Percentiles rank a stretch among this genome's conserved stretches.
These are phyloP conservation scores for Parnassius glacialis DNA, from an alignment of 2,888 invertebrate genomes.

Conservation along the genomic window DNA sequence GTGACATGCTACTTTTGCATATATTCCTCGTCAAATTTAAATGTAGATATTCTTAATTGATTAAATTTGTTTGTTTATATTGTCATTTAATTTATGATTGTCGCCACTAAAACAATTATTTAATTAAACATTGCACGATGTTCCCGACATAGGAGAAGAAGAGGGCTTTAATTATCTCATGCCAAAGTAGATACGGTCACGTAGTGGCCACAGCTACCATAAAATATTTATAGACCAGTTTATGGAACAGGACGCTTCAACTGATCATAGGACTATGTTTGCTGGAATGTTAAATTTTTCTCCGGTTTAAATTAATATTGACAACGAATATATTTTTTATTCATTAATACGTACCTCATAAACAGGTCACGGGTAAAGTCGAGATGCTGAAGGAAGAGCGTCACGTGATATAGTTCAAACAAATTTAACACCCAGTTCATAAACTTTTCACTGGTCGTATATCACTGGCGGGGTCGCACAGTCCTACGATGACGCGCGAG, in stretches of 20 bases:
- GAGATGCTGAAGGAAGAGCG: constrained; percentile 45
- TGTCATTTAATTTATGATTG: not conserved
- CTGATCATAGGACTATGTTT: constrained; percentile 41
- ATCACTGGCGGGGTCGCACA: constrained; percentile 72
- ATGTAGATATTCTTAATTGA: no score
- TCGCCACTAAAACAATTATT: not conserved
- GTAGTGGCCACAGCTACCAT: constrained; percentile 44
- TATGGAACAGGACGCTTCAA: constrained; percentile 59
- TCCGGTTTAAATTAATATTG: not conserved
- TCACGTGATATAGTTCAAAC: constrained; percentile 73
- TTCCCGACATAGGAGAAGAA: constrained; percentile 33
- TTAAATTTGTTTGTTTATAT: not conserved
- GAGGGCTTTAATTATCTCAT: constrained; percentile 42
- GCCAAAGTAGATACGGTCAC: constrained; percentile 36
- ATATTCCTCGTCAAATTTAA: not conserved
- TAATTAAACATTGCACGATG: constrained; percentile 24
- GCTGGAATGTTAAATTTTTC: constrained; percentile 24
- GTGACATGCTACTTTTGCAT: constrained; percentile 7
- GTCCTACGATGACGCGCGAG: constrained; percentile 63
- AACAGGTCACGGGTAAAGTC: constrained; percentile 40
- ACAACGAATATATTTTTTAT: constrained; percentile 16
- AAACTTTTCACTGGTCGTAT: constrained; percentile 78
- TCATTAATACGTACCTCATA: constrained; percentile 54
- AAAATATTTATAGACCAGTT: constrained; percentile 72
- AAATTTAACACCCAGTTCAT: constrained; percentile 77